Percentiles rank a stretch among this genome's conserved stretches.
Conservation (phyloP, 2,888 invertebrate genomes). For the Heliconius erato region DNA sequence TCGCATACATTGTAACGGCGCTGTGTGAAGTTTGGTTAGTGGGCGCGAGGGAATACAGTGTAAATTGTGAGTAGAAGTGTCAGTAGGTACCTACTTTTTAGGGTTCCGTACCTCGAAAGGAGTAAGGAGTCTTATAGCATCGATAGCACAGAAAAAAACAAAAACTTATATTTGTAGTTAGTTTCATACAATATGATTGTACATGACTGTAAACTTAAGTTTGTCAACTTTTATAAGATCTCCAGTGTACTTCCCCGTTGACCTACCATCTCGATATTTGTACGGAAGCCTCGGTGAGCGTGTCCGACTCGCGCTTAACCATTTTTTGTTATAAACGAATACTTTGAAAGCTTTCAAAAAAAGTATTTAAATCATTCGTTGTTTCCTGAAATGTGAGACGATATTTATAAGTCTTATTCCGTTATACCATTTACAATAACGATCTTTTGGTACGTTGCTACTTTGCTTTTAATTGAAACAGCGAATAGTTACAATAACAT, state of each 20-base stretch:
- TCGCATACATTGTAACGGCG: slow-evolving; percentile 24
- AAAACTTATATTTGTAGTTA: no score
- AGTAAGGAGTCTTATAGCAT: no score
- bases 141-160: no score
- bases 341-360: not conserved
- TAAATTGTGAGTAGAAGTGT: not conserved
- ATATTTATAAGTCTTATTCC: not conserved
- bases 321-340: not conserved
- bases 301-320: no score
- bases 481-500: not conserved
- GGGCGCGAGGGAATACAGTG: slow-evolving; percentile 31
- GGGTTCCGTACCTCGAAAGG: no score
- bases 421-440: not conserved
- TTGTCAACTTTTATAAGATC: no score
- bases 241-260: no score
- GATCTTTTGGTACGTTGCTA: not conserved
- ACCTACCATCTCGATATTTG: no score
- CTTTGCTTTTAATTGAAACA: not conserved
- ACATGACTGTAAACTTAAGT: no score
- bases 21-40: slow-evolving; percentile 34
- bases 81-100: not conserved
- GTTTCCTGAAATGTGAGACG: slow-evolving; percentile 13
- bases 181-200: no score
- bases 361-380: not conserved
- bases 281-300: no score